Evolutionary conservation across 2,888 invertebrate species (phyloP), one percentile per base, ranked within the genome.

Genomic region (Macrosoma leucophasiata): DNA sequence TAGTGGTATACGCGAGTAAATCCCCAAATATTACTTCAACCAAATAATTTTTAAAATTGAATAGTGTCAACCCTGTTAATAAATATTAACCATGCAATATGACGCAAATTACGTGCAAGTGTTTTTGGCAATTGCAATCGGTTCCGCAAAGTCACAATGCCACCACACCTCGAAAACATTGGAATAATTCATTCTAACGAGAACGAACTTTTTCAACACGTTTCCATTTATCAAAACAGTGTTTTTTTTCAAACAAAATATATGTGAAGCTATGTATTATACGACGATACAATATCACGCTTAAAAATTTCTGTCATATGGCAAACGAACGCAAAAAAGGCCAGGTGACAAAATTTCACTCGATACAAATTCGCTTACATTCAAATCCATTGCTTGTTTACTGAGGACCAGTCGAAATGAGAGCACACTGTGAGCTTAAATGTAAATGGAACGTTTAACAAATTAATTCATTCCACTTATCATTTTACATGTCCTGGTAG

Each of bases 271-370:
- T 19, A 26, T 31, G 28, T 23, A 24, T 26, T 8, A 23, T 22
- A 39, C 21, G 9, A 33, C 36, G 34, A 9, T 11, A 25, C 25
- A 25, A 15, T 9, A 10, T 40, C 38, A 33, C 41, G 42, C 50
- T 50, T 54, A 52, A 49, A 51, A 48, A 52, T 23, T 33, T 42
- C 58, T 55, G 52, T 52, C 67, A 59, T 62, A 60, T 66, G 65
- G 58, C 43, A 55, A 56, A 55, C 58, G 61, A 33, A 47, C 33
- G 42, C 6, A 28, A 31, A 17, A 26, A 24, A 9, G 9, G 21
- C 15, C 22, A 19, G 12, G 10, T 18, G 6, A 32, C 24, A 24
- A 24, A 25, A 20, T 32, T 13, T 25, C 13, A 14, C n/a, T n/a
- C n/a, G n/a, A n/a, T n/a, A n/a, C n/a, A n/a, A n/a, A n/a, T n/a